These are phyloP conservation scores for Itoplectis maculator DNA, from an alignment of 2,888 invertebrate genomes.

Conservation along the genomic window DNA sequence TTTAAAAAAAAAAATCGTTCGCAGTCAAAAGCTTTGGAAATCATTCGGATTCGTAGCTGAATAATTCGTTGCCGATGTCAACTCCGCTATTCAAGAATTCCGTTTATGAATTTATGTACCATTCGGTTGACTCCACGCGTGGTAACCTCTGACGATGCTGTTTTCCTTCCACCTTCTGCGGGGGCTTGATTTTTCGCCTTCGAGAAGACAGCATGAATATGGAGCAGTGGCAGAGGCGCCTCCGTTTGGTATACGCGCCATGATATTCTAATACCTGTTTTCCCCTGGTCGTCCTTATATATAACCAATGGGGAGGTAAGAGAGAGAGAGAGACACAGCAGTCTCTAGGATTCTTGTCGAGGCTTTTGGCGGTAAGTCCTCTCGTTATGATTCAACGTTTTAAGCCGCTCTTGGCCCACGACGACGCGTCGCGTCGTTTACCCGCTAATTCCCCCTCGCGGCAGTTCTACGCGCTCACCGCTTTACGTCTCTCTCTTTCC, in stretches of 20 bases:
- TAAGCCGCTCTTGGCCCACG: constrained; percentile 80
- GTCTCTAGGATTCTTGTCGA: constrained; percentile 71
- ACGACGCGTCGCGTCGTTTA: constrained; percentile 71
- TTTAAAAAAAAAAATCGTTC: too few species aligned
- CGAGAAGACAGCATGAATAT: constrained; percentile 79
- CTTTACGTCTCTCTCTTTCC: constrained; percentile 39
- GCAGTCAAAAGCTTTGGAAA: too few species aligned
- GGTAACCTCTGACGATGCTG: constrained; percentile 30
- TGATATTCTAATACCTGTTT: constrained; percentile 79
- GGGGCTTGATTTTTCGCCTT: constrained; percentile 70
- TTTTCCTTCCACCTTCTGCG: constrained; percentile 32
- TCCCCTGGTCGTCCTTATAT: constrained; percentile 74
- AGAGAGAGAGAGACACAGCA: constrained; percentile 26
- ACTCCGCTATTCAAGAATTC: too few species aligned
- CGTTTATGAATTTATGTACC: too few species aligned
- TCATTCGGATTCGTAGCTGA: too few species aligned
- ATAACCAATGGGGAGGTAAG: constrained; percentile 72
- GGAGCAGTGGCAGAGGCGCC: constrained; percentile 72
- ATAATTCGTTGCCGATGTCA: too few species aligned
- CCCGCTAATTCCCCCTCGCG: constrained; percentile 62
- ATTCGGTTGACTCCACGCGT: background rate
- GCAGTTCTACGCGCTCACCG: constrained; percentile 51
- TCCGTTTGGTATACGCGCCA: constrained; percentile 36
- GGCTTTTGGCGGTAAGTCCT: constrained; percentile 83
- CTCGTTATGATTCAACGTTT: constrained; percentile 84